Base-by-base conservation (phyloP, 2,113 vertebrate genomes). In the Silurus glanis region DNA sequence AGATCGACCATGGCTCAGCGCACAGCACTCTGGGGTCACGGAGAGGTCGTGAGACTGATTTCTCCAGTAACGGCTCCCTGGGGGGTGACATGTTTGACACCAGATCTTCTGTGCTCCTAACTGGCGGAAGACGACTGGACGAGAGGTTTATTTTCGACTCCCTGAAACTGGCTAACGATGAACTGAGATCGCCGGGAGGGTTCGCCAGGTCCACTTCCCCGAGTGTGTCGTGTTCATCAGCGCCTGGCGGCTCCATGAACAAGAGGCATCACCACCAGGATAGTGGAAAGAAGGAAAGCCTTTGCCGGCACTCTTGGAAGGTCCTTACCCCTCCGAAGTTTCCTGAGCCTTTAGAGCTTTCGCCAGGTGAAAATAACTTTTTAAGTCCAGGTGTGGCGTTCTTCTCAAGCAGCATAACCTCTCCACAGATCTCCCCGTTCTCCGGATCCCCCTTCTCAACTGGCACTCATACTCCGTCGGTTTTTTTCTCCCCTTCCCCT, bases 141-240 rank as follows among this genome's bases (percentile, higher is more conserved):
- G 98, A 99, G 91, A 95, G 97, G 92, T 96, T 96, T 90, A 97
- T 99, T 89, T 99, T 96, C 79, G 98, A 99, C 84, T 97, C 97
- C 0, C 92, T 99, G 67, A 99, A 98, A 89, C 92, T 99, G 8
- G 97, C 94, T 64, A 96, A 96, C 0, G 97, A 98, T 53, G 92
- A 94, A 0, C 92, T 94, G 58, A 95, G 95, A 85, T 95, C 96
- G 0, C 94, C 96, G 7, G 96, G 95, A 25, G 90, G 83, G 69
- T 95, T 93, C 53, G 91, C 78, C 17, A 87, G 93, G 71, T 94
- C 95, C 0, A 92, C 93, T n/a, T 95, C 95, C 72, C 95, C 95
- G 2, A 92, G 94, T 0, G 92, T 94, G 10, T 95, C 94, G 1
- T 94, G 94, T 0, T 94, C 94, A 86, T 94, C 94, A 2, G 95